Percentiles rank a stretch among this genome's conserved stretches.
Evolutionary conservation across 2,113 vertebrate species (phyloP).

Genomic region (Erythrocercus mccallii): DNA sequence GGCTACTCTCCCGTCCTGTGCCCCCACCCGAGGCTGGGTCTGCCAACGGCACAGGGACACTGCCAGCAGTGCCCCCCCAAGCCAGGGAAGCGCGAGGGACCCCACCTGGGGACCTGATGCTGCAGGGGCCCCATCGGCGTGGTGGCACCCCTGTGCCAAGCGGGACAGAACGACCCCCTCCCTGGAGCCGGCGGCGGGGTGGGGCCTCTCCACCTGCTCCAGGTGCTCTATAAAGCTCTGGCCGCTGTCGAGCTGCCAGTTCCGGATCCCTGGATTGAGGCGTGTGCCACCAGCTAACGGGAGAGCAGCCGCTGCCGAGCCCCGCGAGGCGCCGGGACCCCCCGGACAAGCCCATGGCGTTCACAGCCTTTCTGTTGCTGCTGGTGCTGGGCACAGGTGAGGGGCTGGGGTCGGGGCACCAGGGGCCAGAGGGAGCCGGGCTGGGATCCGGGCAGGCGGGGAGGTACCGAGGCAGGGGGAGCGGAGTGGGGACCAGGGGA

Average conservation of each 20-base stretch:
- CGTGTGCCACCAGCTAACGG: background rate
- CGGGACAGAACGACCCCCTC: background rate
- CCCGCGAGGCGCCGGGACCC: background rate
- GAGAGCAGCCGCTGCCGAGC: background rate
- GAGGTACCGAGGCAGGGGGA: background rate
- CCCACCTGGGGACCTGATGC: accelerated
- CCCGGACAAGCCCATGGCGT: background rate
- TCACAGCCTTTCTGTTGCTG: background rate
- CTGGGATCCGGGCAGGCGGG: accelerated
- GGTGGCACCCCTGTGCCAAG: background rate
- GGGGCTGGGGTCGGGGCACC: background rate
- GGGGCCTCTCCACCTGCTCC: slow-evolving; percentile 32
- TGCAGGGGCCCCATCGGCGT: accelerated
- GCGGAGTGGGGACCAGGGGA: accelerated
- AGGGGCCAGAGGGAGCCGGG: accelerated
- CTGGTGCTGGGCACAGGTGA: slow-evolving; percentile 6
- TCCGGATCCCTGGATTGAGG: background rate
- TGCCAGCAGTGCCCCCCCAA: background rate
- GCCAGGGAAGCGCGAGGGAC: accelerated
- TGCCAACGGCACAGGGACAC: accelerated
- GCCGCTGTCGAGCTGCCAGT: background rate
- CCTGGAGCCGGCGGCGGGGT: background rate
- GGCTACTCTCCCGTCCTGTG: background rate
- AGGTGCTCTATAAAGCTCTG: slow-evolving; percentile 52
- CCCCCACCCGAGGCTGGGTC: accelerated